phyloP scores from a whole-genome alignment of 2,888 invertebrate genomes.

The Homarus gammarus region DNA sequence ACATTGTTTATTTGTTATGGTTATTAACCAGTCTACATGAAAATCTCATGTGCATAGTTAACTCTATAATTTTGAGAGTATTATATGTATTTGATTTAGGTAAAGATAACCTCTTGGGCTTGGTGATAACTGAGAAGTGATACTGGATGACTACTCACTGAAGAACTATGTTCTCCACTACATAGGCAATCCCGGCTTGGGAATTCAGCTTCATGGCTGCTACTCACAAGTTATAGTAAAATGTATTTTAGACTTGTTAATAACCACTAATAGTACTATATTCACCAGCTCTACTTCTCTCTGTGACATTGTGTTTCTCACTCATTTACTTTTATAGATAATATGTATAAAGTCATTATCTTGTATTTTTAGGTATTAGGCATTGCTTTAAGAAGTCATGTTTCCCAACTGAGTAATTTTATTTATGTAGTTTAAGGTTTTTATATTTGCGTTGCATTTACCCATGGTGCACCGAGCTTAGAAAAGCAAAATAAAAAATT shows the following conservation, averaged over 20 bases:
- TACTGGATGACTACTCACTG: not conserved
- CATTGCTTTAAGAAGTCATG: conserved; percentile 59
- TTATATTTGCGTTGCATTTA: conserved; percentile 71
- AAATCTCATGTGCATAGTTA: conserved; percentile 44
- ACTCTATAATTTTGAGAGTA: conserved; percentile 47
- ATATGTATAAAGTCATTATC: conserved; percentile 69
- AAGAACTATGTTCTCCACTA: conserved; percentile 22
- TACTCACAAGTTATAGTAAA: conserved; percentile 63
- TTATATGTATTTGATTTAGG: conserved; percentile 30
- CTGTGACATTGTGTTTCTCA: conserved; percentile 53
- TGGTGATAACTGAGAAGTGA: conserved; percentile 35
- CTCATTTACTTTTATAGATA: conserved; percentile 60
- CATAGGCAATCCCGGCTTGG: conserved; percentile 56
- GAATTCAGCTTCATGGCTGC: conserved; percentile 64
- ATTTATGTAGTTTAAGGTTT: conserved; percentile 71
- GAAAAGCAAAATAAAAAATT: conserved; percentile 36
- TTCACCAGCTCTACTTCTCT: conserved; percentile 56
- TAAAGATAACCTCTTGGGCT: conserved; percentile 26
- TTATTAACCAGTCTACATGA: conserved; percentile 27
- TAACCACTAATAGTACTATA: conserved; percentile 73
- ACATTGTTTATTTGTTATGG: conserved; percentile 8
- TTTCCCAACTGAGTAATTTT: conserved; percentile 66
- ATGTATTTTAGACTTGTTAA: conserved; percentile 72
- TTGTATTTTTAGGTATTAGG: conserved; percentile 68
- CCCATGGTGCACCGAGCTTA: conserved; percentile 56